These are phyloP conservation scores for Solen grandis DNA, from an alignment of 1,140 invertebrate species.

Conservation along the genomic window DNA sequence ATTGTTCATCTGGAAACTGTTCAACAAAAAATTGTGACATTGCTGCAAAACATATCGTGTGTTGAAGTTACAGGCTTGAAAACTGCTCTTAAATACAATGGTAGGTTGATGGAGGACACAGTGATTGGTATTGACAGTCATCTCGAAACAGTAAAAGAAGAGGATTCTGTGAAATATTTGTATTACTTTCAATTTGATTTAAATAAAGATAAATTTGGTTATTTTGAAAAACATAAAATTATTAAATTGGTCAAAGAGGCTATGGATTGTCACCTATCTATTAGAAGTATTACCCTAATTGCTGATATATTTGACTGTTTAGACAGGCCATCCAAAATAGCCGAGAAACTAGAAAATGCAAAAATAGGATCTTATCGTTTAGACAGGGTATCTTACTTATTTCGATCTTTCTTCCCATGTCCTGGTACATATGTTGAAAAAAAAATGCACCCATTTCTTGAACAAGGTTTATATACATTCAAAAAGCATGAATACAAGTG, in stretches of 20 bases:
- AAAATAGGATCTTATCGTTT: neutral
- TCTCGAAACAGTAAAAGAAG: neutral
- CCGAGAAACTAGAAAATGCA: neutral
- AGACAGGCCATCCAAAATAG: neutral
- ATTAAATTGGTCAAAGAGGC: neutral
- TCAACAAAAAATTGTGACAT: neutral
- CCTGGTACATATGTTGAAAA: slow-evolving; percentile 35
- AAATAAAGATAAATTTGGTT: neutral
- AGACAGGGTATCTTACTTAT: neutral
- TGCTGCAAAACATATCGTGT: neutral
- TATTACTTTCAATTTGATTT: slow-evolving; percentile 11
- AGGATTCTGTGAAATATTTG: neutral
- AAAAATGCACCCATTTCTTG: slow-evolving; percentile 36
- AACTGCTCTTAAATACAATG: slow-evolving; percentile 15
- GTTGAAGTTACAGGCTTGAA: slow-evolving; percentile 14
- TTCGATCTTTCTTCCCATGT: slow-evolving; percentile 6
- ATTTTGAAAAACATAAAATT: neutral
- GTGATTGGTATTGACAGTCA: neutral
- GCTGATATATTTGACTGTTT: neutral
- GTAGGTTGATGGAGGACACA: neutral
- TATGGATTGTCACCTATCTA: neutral
- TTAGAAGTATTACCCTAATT: neutral
- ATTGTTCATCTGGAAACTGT: neutral
- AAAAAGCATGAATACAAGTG: slow-evolving; percentile 21
- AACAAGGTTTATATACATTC: slow-evolving; percentile 28